These are phyloP conservation scores for Chelon labrosus DNA, from an alignment of 2,797 vertebrate species.

Conservation along the genomic window DNA sequence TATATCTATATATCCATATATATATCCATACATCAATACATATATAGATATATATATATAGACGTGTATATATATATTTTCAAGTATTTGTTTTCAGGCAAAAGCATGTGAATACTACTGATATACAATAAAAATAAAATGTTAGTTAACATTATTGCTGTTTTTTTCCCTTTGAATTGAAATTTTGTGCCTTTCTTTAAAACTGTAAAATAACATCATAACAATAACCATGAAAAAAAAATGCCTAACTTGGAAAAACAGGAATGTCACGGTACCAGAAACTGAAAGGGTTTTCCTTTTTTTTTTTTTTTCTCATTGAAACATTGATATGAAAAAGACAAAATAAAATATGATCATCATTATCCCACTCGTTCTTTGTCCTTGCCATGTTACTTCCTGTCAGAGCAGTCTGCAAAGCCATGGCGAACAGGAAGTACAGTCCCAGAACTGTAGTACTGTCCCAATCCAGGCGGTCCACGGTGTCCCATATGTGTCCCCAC, in stretches of 20 bases:
- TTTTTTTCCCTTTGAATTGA: conserved; percentile 89
- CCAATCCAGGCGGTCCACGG: conserved; percentile 76
- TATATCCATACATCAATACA: conserved; percentile 42
- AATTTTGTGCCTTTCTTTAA: conserved; percentile 86
- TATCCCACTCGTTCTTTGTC: conserved; percentile 83
- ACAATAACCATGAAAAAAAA: conserved; percentile 75
- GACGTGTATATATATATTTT: conserved; percentile 83
- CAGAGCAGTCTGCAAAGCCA: conserved; percentile 82
- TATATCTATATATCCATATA: conserved; percentile 79
- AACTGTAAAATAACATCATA: conserved; percentile 85
- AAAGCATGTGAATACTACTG: conserved; percentile 96
- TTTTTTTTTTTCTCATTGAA: conserved; percentile 74
- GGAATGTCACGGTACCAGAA: conserved; percentile 90
- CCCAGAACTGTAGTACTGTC: conserved; percentile 78
- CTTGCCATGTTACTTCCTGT: conserved; percentile 80
- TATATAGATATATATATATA: conserved; percentile 67
- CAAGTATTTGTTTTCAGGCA: conserved; percentile 93
- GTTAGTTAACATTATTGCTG: conserved; percentile 91
- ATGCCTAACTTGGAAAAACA: conserved; percentile 85
- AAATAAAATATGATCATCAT: conserved; percentile 83
- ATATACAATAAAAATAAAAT: conserved; percentile 90
- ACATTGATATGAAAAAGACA: conserved; percentile 84
- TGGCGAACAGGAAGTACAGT: conserved; percentile 78
- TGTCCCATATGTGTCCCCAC: conserved; percentile 76
- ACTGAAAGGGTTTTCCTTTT: conserved; percentile 80